Evolutionary conservation across 1,140 invertebrate genomes (phyloP), one percentile per base, ranked within the genome.

Genomic region (Arion vulgaris): DNA sequence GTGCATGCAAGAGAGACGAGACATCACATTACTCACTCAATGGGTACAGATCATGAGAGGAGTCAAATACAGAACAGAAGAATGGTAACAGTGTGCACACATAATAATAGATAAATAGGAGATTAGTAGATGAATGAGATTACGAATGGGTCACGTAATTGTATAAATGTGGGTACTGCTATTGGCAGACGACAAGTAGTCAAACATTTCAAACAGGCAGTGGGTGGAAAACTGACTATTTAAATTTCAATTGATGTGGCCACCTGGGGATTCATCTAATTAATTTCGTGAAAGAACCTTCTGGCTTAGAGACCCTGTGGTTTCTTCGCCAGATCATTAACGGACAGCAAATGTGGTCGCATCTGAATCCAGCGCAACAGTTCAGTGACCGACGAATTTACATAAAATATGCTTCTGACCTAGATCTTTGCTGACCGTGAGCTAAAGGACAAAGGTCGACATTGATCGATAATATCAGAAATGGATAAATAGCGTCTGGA

Each of bases 371-470:
- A 39, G 76, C 76, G 68, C 78, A 80, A 71, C 80, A 73, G 80
- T 74, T 84, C 83, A 82, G 51, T 86, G 85, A 84, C 83, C 83
- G 81, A 82, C 86, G 5, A 57, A 89, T 91, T 90, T 89, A 85
- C 89, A 90, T 91, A 91, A 90, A 88, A 85, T 91, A 91, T 90
- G 83, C 89, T 87, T 74, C 71, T 86, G 86, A 90, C 89, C 88
- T 84, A 90, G 68, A 87, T 88, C 82, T 39, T 72, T 32, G 78
- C 77, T 86, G 87, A 87, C 86, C 86, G 85, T 85, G 86, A 86
- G 86, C 81, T 80, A 89, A 89, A 90, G 88, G 89, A 90, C 88
- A 90, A 90, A 90, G 89, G 89, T 90, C 87, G 86, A 73, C 51
- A 72, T 68, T 74, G 85, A 87, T 87, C 86, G 68, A 85, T 87